Conservation (phyloP, 2,797 vertebrate genomes). For the Propithecus perrieri region DNA sequence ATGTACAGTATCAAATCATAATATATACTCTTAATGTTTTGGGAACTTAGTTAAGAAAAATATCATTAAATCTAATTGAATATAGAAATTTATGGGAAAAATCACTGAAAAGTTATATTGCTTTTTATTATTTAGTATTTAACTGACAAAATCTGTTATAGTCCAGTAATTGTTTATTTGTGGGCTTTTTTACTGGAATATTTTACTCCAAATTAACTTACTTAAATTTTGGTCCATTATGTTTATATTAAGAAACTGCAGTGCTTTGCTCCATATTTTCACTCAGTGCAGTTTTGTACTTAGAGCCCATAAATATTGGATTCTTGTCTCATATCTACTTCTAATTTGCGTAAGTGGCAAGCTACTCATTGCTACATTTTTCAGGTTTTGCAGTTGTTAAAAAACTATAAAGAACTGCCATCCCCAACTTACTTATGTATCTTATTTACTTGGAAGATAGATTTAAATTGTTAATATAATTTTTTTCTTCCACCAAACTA, state of each 20-base stretch:
- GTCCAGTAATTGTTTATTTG: not conserved
- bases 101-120: not conserved
- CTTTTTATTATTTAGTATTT: not conserved
- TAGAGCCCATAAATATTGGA: not conserved
- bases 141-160: not conserved
- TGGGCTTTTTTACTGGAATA: not conserved
- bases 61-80: not conserved
- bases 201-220: conserved; percentile 37
- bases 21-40: not conserved
- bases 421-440: not conserved
- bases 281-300: not conserved
- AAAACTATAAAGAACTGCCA: not conserved
- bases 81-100: not conserved
- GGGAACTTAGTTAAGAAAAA: conserved; percentile 12
- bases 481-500: conserved; percentile 30
- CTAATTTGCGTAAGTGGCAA: not conserved
- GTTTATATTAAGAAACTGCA: not conserved
- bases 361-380: not conserved
- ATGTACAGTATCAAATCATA: not conserved
- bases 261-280: not conserved
- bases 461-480: conserved; percentile 30
- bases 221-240: not conserved
- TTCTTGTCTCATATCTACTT: not conserved
- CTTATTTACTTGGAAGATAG: not conserved
- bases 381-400: not conserved